These are phyloP conservation scores for Cabera pusaria DNA, from an alignment of 2,888 invertebrate species.

Conservation along the genomic window DNA sequence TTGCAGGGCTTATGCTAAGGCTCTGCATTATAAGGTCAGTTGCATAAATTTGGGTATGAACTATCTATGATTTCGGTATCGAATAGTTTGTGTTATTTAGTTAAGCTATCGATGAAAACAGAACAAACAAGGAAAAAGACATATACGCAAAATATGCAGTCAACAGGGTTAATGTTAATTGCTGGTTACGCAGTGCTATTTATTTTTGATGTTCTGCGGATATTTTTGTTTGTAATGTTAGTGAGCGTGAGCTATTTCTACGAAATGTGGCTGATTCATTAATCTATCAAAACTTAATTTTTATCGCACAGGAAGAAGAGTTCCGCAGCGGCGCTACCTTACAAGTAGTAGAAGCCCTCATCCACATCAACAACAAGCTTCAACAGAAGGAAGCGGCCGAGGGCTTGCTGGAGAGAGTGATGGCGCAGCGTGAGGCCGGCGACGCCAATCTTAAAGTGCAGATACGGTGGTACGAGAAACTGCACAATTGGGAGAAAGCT, in stretches of 20 bases:
- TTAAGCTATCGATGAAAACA: too few relatives aligned
- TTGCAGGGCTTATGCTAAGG: constrained; percentile 90
- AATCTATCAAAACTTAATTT: too few relatives aligned
- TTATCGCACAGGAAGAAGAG: constrained; percentile 96
- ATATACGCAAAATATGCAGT: too few relatives aligned
- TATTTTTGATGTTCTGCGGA: too few relatives aligned
- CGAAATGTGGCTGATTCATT: too few relatives aligned
- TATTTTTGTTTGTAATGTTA: too few relatives aligned
- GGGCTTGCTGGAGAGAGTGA: constrained; percentile 94
- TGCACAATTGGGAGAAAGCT: constrained; percentile 99
- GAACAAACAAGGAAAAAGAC: too few relatives aligned
- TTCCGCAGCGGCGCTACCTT: constrained; percentile 92
- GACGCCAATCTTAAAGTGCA: constrained; percentile 81
- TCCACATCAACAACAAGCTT: constrained; percentile 98
- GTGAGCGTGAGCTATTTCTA: too few relatives aligned
- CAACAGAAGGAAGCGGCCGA: constrained; percentile 99
- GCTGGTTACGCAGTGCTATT: too few relatives aligned
- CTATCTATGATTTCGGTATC: too few relatives aligned
- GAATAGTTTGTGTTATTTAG: too few relatives aligned
- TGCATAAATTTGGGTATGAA: constrained; percentile 2
- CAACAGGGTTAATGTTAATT: too few relatives aligned
- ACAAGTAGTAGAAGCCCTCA: constrained; percentile 95
- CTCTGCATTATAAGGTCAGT: constrained; percentile 83
- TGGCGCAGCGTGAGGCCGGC: constrained; percentile 88
- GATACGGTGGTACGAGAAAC: constrained; percentile 99